phyloP scores from a whole-genome alignment of 2,797 vertebrate species.

The Zalophus californianus region DNA sequence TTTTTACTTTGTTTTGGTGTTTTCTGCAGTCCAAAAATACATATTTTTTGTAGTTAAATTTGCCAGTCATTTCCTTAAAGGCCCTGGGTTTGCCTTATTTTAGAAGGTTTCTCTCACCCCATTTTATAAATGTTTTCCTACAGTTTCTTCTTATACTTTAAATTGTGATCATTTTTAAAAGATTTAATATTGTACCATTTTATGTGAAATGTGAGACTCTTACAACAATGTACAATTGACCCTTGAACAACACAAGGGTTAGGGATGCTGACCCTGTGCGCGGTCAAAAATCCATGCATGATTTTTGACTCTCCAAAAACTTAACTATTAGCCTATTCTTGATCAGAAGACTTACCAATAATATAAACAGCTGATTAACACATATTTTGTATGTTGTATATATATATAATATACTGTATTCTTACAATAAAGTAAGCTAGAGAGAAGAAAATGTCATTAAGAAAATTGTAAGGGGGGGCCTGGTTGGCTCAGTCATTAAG shows the following conservation, averaged over 20 bases:
- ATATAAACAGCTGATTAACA: too few relatives aligned
- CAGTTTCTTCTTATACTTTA: background rate
- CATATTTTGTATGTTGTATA: too few relatives aligned
- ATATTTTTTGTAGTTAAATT: background rate
- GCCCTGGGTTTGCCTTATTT: background rate
- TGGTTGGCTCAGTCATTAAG: too few relatives aligned
- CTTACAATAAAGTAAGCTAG: background rate
- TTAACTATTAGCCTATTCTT: background rate
- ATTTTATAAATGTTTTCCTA: background rate
- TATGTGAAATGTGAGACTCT: background rate
- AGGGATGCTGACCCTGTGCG: background rate
- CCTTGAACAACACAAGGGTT: background rate
- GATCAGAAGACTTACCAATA: background rate
- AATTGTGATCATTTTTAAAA: background rate
- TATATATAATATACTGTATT: background rate
- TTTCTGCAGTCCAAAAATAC: background rate
- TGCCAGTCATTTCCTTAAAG: constrained; percentile 53
- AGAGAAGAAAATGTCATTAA: background rate
- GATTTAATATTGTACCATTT: background rate
- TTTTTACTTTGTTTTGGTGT: constrained; percentile 36
- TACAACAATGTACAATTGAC: background rate
- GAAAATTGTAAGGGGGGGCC: too few relatives aligned
- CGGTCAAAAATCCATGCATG: background rate
- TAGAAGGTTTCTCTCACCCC: background rate
- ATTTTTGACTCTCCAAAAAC: background rate